phyloP scores from a whole-genome alignment of 2,113 vertebrate species.

The Hucho hucho region DNA sequence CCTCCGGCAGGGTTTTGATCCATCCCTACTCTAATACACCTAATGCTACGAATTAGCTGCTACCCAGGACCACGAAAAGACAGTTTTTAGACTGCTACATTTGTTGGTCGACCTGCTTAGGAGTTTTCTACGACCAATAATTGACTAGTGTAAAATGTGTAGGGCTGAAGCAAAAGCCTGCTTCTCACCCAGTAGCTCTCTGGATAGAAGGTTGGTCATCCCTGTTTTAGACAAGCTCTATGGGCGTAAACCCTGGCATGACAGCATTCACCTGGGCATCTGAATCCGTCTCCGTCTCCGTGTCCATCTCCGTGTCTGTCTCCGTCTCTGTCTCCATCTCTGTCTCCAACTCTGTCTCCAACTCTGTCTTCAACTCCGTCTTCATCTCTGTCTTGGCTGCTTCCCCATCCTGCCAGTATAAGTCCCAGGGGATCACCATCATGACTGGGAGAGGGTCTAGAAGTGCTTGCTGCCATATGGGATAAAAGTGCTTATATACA shows the following conservation, averaged over 20 bases:
- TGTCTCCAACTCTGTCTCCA: slow-evolving; percentile 24
- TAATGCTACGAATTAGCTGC: slow-evolving; percentile 19
- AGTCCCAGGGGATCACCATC: slow-evolving; percentile 45
- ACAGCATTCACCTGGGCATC: slow-evolving; percentile 47
- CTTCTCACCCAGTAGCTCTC: no score
- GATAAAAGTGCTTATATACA: slow-evolving; percentile 78
- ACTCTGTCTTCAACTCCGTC: slow-evolving; percentile 21
- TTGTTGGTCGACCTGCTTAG: no score
- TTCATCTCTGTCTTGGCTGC: neutral
- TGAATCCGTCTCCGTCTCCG: slow-evolving; percentile 52
- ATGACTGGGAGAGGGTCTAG: slow-evolving; percentile 49
- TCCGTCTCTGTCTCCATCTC: slow-evolving; percentile 24
- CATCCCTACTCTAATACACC: neutral
- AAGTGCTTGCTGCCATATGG: slow-evolving; percentile 75
- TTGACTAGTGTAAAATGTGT: slow-evolving; percentile 57
- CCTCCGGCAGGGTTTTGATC: neutral
- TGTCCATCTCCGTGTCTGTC: slow-evolving; percentile 42
- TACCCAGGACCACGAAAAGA: no score
- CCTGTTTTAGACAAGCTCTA: neutral
- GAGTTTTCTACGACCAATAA: neutral
- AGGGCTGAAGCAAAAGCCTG: slow-evolving; percentile 17
- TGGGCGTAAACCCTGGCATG: neutral
- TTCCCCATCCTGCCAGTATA: slow-evolving; percentile 39
- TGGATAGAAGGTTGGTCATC: no score
- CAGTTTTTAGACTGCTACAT: no score